Conservation (phyloP, 2,888 invertebrate species). For the Embidobia sp. region DNA sequence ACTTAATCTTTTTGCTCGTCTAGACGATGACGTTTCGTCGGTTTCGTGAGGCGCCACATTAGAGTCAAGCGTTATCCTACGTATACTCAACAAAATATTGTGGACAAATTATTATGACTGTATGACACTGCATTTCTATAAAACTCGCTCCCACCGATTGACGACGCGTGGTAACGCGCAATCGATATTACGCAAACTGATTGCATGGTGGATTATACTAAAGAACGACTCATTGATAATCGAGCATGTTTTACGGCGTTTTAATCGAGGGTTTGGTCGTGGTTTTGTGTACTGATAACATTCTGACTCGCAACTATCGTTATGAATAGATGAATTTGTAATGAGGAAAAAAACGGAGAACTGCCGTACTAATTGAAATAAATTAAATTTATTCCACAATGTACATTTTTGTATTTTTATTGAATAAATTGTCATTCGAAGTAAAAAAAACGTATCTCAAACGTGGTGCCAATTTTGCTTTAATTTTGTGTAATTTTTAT, state of each 20-base stretch:
- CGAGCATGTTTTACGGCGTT: slow-evolving; percentile 1
- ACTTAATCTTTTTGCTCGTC: slow-evolving; percentile 28
- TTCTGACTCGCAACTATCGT: neutral
- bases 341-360: too few relatives aligned
- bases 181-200: slow-evolving; percentile 36
- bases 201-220: slow-evolving; percentile 12
- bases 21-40: slow-evolving; percentile 35
- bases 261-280: slow-evolving; percentile 17
- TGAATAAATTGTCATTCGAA: too few relatives aligned
- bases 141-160: slow-evolving; percentile 4
- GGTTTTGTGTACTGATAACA: neutral
- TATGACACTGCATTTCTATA: slow-evolving; percentile 36
- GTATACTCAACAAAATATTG: slow-evolving; percentile 23
- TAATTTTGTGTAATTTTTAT: too few relatives aligned
- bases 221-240: slow-evolving; percentile 11
- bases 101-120: slow-evolving; percentile 39
- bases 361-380: too few relatives aligned
- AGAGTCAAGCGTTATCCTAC: slow-evolving; percentile 16
- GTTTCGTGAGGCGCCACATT: slow-evolving; percentile 60
- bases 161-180: slow-evolving; percentile 16
- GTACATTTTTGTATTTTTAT: too few relatives aligned
- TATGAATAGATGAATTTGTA: neutral
- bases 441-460: too few relatives aligned
- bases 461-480: too few relatives aligned
- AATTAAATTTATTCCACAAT: too few relatives aligned